Conservation (phyloP, 1,140 invertebrate species). For the Leptinotarsa undecemlineata region DNA sequence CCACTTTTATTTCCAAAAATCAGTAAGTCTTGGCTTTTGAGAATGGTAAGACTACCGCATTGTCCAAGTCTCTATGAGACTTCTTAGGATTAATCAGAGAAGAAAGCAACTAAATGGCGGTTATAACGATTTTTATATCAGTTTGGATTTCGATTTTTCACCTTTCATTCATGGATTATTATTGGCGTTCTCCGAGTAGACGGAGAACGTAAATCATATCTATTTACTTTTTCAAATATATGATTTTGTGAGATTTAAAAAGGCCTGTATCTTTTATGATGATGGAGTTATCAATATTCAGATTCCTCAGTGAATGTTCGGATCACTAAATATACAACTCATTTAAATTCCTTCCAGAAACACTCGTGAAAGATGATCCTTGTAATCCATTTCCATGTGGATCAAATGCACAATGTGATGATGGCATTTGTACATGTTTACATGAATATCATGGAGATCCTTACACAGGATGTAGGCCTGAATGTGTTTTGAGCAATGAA, state of each 20-base stretch:
- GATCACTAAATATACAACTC: not conserved
- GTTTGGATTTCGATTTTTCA: too few relatives aligned
- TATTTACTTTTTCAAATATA: too few relatives aligned
- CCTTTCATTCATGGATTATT: too few relatives aligned
- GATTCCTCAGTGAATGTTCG: not conserved
- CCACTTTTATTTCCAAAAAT: too few relatives aligned
- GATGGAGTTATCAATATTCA: slow-evolving; percentile 71
- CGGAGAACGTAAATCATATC: too few relatives aligned
- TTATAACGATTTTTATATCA: too few relatives aligned
- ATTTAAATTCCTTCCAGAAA: slow-evolving; percentile 43
- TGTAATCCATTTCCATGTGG: slow-evolving; percentile 75
- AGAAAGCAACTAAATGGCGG: too few relatives aligned
- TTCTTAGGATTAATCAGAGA: too few relatives aligned
- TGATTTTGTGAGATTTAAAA: slow-evolving; percentile 75
- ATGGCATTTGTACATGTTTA: slow-evolving; percentile 57
- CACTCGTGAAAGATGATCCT: slow-evolving; percentile 59
- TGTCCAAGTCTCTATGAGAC: too few relatives aligned
- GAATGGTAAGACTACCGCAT: too few relatives aligned
- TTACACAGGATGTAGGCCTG: slow-evolving; percentile 66
- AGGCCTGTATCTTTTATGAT: slow-evolving; percentile 79
- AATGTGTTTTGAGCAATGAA: slow-evolving; percentile 71
- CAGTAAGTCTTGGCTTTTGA: too few relatives aligned
- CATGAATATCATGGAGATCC: slow-evolving; percentile 59
- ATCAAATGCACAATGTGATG: slow-evolving; percentile 66
- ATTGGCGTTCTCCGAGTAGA: too few relatives aligned